Base-by-base conservation (phyloP, 2,113 vertebrate genomes). In the Thomomys bottae region DNA sequence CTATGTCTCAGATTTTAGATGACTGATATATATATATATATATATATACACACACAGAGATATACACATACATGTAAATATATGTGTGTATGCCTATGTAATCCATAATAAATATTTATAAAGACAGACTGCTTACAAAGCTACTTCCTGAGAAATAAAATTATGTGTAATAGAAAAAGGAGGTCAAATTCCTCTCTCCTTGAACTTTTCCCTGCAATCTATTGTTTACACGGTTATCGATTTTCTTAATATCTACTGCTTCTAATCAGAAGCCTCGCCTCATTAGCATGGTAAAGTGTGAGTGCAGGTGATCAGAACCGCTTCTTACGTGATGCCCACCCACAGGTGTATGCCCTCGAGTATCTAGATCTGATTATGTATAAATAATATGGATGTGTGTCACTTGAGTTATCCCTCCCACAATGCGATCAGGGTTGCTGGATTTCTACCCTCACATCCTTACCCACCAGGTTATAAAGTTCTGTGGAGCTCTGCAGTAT, bases 401-500 rank as follows among this genome's bases (percentile, higher is more conserved):
- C 5, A 68, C 68, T 67, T 91, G 87, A 94, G 92, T 92, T 67
- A 77, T 61, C 93, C 66, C 6, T 84, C 38, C 84, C 49, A 70
- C 78, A 73, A 85, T 59, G 85, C 93, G 75, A 57, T 67, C n/a
- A 82, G 75, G 9, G 34, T 88, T 59, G 81, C 1, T 64, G 5
- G 2, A 0, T 83, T 80, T 75, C 4, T 32, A 42, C 6, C 34
- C 84, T 36, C 28, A 67, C 11, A 17, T 34, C 10, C n/a, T 54
- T 72, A 21, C 20, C 32, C 81, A 34, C 76, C n/a, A 54, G 36
- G 34, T 66, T 92, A 42, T 67, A 63, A 72, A 64, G 32, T n/a
- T 57, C 95, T 94, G 68, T 49, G 88, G 38, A 94, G 20, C 49
- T 70, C 94, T 42, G 85, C 17, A 42, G 15, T 92, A 40, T 94